These are phyloP conservation scores for Neomorphus geoffroyi DNA, from an alignment of 2,797 vertebrate genomes.

Conservation along the genomic window DNA sequence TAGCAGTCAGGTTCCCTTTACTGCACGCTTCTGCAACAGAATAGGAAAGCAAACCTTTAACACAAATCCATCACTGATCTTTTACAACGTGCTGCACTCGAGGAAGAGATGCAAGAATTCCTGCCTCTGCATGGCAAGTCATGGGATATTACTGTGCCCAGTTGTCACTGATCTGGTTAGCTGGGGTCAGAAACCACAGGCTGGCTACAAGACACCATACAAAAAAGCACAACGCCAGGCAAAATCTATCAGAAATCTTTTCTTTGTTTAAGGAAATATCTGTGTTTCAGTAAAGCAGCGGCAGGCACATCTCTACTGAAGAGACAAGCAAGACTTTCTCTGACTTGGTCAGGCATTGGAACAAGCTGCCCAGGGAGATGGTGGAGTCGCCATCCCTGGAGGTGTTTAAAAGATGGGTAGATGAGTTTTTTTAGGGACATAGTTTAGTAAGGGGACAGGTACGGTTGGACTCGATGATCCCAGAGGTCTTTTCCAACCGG, in stretches of 20 bases:
- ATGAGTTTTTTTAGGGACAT: too few species aligned
- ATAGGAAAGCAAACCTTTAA: not conserved
- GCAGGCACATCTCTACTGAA: not conserved
- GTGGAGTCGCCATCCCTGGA: too few species aligned
- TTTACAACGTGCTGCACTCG: rapidly evolving
- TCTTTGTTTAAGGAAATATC: not conserved
- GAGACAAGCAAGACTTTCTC: too few species aligned
- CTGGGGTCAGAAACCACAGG: not conserved
- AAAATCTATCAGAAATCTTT: not conserved
- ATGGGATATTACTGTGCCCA: rapidly evolving
- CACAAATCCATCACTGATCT: rapidly evolving
- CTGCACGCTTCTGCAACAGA: not conserved
- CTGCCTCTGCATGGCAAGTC: rapidly evolving
- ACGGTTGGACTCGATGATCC: too few species aligned
- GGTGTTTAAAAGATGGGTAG: too few species aligned
- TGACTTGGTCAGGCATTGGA: too few species aligned
- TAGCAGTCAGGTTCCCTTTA: rapidly evolving
- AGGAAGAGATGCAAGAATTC: not conserved
- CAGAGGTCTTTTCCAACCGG: too few species aligned
- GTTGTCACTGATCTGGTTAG: too few species aligned
- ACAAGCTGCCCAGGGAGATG: too few species aligned
- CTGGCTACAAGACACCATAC: too few species aligned
- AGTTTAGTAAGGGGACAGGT: too few species aligned
- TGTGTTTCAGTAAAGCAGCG: not conserved
- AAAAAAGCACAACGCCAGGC: too few species aligned